Evolutionary conservation across 1,140 invertebrate genomes (phyloP).

Genomic region (Megalopta genalis): DNA sequence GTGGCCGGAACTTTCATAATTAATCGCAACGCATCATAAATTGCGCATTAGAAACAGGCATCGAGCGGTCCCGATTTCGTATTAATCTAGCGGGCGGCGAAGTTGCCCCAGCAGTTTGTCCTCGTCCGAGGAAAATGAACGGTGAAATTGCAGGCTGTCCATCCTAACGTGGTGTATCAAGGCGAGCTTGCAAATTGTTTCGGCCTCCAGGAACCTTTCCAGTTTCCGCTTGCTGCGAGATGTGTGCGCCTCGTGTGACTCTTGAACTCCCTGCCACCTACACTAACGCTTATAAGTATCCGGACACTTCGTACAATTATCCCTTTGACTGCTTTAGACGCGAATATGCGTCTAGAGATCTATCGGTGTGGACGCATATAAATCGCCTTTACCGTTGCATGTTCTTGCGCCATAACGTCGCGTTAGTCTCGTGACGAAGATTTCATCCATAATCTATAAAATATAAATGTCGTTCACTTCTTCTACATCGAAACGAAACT

Average conservation of each 20-base stretch:
- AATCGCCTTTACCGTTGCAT: no score
- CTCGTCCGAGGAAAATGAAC: constrained; percentile 15
- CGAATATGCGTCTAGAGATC: no score
- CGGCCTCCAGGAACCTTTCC: constrained; percentile 61
- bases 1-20: not conserved
- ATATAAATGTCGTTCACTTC: no score
- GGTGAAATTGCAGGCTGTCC: constrained; percentile 35
- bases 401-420: no score
- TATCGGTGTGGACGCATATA: no score
- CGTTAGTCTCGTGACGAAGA: no score
- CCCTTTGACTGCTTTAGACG: no score
- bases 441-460: no score
- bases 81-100: constrained; percentile 12
- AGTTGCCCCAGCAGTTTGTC: constrained; percentile 7
- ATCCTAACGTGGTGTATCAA: constrained; percentile 35
- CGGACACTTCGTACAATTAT: no score
- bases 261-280: constrained; percentile 69
- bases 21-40: not conserved
- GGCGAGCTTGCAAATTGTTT: constrained; percentile 53
- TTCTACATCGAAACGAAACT: no score
- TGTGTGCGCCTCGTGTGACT: constrained; percentile 74
- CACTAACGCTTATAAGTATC: not conserved
- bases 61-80: not conserved
- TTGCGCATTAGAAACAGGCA: not conserved
- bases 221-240: constrained; percentile 70